phyloP scores from a whole-genome alignment of 2,888 invertebrate species.

The Ennomos quercinarius region DNA sequence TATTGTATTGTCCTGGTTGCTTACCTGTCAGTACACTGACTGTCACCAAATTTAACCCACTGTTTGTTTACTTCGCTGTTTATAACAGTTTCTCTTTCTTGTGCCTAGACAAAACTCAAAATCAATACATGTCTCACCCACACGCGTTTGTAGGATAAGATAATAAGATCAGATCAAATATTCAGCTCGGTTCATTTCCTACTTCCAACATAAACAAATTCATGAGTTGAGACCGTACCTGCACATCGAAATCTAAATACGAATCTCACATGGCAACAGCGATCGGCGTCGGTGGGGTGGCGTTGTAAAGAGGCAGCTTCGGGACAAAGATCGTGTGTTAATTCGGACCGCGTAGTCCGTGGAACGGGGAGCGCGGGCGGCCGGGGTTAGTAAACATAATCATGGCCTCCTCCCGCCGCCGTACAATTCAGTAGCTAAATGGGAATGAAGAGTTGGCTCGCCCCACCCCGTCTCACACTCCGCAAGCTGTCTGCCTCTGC shows the following conservation, averaged over 20 bases:
- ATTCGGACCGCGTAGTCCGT: slow-evolving; percentile 76
- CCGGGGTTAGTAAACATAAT: slow-evolving; percentile 81
- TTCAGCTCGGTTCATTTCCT: slow-evolving; percentile 37
- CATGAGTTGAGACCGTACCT: slow-evolving; percentile 38
- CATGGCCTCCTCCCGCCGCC: slow-evolving; percentile 79
- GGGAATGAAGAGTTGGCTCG: slow-evolving; percentile 78
- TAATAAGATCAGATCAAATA: slow-evolving; percentile 31
- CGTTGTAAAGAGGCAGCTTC: slow-evolving; percentile 57
- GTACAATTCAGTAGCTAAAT: slow-evolving; percentile 82
- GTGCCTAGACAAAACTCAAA: slow-evolving; percentile 12
- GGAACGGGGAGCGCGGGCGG: slow-evolving; percentile 68
- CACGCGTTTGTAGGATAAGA: slow-evolving; percentile 12
- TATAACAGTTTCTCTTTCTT: neutral
- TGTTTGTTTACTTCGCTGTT: no score
- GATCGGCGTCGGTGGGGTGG: slow-evolving; percentile 47
- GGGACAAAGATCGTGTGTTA: slow-evolving; percentile 81
- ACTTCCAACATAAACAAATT: slow-evolving; percentile 38
- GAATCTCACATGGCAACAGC: slow-evolving; percentile 55
- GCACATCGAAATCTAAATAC: slow-evolving; percentile 43
- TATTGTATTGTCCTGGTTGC: no score
- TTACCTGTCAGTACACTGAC: no score
- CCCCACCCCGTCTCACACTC: slow-evolving; percentile 62
- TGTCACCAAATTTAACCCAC: no score
- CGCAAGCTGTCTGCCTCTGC: slow-evolving; percentile 62
- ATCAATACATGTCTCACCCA: slow-evolving; percentile 23